Evolutionary conservation across 2,797 vertebrate species (phyloP), one percentile per base, ranked within the genome.

Genomic region (Bovichtus variegatus): DNA sequence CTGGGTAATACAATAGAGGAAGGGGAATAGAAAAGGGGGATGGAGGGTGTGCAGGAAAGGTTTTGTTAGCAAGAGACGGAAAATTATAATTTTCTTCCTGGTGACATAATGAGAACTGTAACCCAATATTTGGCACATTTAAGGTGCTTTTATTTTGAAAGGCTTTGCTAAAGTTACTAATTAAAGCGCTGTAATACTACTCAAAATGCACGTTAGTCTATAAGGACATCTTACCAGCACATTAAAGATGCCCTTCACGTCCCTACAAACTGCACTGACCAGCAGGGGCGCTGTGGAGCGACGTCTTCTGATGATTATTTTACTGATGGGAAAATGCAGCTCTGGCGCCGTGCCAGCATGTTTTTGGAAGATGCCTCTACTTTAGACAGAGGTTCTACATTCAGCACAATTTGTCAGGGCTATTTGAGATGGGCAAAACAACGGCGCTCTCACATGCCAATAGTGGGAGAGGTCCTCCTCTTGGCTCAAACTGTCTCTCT

Each of bases 331-430:
- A 91, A 90, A 90, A 84, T 57, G 43, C 68, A 51, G 57, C 41
- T 36, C 76, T 87, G 89, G 81, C 71, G 3, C 36, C 0, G 19
- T 58, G 88, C 87, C 91, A 86, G 38, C 60, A 43, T 81, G 68
- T 80, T 84, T 55, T 81, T 85, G 81, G 80, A 85, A 80, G 81
- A 89, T 85, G 71, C 84, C 79, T 86, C 62, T 12, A 55, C 71
- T 86, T 88, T 73, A 82, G 78, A 78, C 65, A 75, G 80, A 84
- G 65, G 72, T 85, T 88, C 67, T 77, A 63, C 74, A 80, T 81
- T 84, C 84, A 86, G 80, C 57, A 61, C 80, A 81, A 81, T 86
- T 86, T 81, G 82, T 90, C 85, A 80, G 67, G 82, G 76, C 16
- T 83, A 23, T 86, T 89, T 83, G 36, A 78, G 75, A 86, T 6